A percentile compares a stretch with the other conserved stretches of the same genome.
phyloP scores from a whole-genome alignment of 2,797 vertebrate species.

The Muscicapa striata region DNA sequence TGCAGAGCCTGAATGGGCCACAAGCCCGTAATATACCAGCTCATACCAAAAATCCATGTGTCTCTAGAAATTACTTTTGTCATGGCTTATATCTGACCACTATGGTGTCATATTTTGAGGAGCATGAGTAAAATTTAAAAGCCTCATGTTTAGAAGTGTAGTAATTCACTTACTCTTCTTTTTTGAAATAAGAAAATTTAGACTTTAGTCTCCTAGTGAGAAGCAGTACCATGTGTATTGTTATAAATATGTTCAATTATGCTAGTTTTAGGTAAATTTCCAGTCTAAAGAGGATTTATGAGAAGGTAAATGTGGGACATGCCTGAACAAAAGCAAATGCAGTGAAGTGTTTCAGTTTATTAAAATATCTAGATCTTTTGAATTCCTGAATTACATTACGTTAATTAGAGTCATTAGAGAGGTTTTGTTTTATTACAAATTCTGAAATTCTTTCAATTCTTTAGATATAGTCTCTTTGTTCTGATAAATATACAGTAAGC shows the following conservation, averaged over 20 bases:
- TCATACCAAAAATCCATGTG: neutral
- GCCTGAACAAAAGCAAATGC: neutral
- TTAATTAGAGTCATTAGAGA: neutral
- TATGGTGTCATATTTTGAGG: neutral
- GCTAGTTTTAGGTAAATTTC: neutral
- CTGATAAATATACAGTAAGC: neutral
- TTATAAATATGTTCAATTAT: neutral
- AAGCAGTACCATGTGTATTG: neutral
- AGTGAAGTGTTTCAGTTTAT: neutral
- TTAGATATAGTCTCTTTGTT: neutral
- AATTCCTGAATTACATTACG: neutral
- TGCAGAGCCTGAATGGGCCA: neutral
- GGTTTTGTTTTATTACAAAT: neutral
- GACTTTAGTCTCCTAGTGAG: neutral
- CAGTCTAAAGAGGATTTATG: neutral
- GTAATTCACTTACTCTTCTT: neutral
- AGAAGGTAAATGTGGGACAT: neutral
- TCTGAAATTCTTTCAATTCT: neutral
- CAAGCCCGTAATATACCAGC: neutral
- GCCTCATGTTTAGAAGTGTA: neutral
- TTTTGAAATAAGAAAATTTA: neutral
- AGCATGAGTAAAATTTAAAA: neutral
- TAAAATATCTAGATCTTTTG: neutral
- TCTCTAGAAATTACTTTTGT: neutral
- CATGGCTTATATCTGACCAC: neutral